These are phyloP conservation scores for Willowsia nigromaculata DNA, from an alignment of 2,888 invertebrate genomes.

Conservation along the genomic window DNA sequence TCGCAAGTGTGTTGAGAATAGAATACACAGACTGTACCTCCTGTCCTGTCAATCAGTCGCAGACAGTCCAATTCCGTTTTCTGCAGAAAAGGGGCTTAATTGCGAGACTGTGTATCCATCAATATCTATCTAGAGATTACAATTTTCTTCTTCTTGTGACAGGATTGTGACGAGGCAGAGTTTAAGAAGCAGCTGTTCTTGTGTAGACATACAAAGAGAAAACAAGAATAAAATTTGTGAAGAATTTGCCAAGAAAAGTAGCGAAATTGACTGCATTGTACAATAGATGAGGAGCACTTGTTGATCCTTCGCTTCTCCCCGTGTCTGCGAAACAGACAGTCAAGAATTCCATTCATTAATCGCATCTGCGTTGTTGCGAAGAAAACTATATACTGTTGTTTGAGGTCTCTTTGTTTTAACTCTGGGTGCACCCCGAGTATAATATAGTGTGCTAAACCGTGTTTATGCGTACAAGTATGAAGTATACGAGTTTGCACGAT, in stretches of 20 bases:
- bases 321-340: slow-evolving; percentile 33
- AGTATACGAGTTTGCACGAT: neutral
- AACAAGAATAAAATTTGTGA: neutral
- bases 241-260: neutral
- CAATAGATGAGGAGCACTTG: slow-evolving; percentile 9
- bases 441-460: neutral
- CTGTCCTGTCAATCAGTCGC: slow-evolving; percentile 46
- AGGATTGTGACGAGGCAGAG: no score
- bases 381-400: neutral
- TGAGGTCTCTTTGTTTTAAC: no score
- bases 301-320: slow-evolving; percentile 17
- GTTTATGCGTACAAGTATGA: neutral
- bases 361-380: neutral
- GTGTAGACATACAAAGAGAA: neutral
- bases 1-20: no score
- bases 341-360: slow-evolving; percentile 62
- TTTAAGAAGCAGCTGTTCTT: no score
- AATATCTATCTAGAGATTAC: no score
- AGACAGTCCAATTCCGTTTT: slow-evolving; percentile 22
- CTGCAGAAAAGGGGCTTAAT: neutral
- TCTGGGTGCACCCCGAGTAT: no score
- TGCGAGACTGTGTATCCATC: no score
- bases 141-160: no score
- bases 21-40: neutral
- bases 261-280: neutral